Percentiles rank a stretch among this genome's conserved stretches.
phyloP scores from a whole-genome alignment of 2,113 vertebrate genomes.

The Climacteris rufus region DNA sequence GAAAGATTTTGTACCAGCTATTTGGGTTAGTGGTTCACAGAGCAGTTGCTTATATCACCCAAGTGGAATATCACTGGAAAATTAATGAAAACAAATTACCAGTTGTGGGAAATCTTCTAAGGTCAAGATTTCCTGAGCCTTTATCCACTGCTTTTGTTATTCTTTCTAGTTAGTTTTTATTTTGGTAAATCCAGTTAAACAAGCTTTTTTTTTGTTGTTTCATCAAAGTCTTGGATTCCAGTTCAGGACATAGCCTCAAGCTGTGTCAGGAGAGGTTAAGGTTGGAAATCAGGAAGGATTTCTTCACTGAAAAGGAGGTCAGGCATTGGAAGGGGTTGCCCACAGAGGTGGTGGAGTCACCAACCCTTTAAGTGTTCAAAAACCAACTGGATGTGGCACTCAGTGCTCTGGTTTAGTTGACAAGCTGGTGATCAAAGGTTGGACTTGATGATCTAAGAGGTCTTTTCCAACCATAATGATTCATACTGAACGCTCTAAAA shows the following conservation, averaged over 20 bases:
- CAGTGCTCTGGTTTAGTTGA: neutral
- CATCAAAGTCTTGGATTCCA: neutral
- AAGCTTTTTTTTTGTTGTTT: neutral
- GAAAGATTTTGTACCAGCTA: neutral
- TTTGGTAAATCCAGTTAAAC: neutral
- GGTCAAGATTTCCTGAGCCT: neutral
- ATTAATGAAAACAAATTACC: neutral
- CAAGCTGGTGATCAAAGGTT: neutral
- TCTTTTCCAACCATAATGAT: neutral
- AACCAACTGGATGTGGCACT: neutral
- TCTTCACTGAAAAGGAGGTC: neutral
- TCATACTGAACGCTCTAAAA: neutral
- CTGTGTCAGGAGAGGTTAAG: neutral
- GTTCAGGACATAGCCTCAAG: neutral
- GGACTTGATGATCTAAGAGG: neutral
- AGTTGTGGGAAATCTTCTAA: neutral
- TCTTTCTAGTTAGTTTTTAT: neutral
- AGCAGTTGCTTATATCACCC: neutral
- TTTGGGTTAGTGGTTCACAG: neutral
- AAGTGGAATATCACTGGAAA: neutral
- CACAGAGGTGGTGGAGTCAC: neutral
- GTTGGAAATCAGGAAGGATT: neutral
- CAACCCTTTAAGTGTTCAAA: neutral
- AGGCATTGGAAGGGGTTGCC: neutral
- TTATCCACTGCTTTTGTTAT: neutral